Evolutionary conservation across 2,888 invertebrate species (phyloP).

Genomic region (Entomobrya proxima): DNA sequence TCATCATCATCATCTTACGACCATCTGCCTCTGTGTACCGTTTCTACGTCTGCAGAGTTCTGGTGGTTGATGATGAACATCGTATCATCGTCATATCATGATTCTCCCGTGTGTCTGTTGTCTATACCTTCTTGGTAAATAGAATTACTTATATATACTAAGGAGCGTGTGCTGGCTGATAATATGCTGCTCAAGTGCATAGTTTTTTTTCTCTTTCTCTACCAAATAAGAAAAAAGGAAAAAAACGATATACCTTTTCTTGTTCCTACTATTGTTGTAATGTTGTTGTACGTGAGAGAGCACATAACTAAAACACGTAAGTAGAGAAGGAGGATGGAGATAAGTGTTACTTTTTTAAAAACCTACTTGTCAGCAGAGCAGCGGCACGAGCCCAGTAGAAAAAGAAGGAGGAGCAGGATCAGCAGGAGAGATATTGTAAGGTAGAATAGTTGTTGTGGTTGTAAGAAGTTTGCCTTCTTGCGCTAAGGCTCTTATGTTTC

Average conservation of each 20-base stretch:
- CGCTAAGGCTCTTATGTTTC: not conserved
- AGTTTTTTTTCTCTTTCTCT: not conserved
- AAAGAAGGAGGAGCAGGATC: slow-evolving; percentile 32
- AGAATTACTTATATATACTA: no score
- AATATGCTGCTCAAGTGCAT: not conserved
- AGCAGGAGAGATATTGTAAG: slow-evolving; percentile 23
- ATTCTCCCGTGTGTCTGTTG: not conserved
- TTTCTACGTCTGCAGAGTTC: slow-evolving; percentile 46
- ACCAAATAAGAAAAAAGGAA: not conserved
- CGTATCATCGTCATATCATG: not conserved
- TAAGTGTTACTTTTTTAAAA: slow-evolving; percentile 38
- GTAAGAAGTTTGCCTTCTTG: not conserved
- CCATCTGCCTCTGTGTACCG: slow-evolving; percentile 45
- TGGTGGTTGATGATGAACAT: slow-evolving; percentile 26
- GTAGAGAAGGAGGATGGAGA: not conserved
- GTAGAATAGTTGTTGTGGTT: not conserved
- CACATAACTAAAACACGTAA: not conserved
- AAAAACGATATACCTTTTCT: slow-evolving; percentile 5
- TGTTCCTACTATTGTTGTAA: not conserved
- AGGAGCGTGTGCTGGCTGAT: not conserved
- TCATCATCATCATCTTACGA: slow-evolving; percentile 43
- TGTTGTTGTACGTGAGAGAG: not conserved
- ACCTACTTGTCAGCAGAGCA: slow-evolving; percentile 30
- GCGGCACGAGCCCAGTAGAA: slow-evolving; percentile 22
- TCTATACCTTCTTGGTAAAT: not conserved